Percentiles rank a stretch among this genome's conserved stretches.
Conservation (phyloP, 2,888 invertebrate genomes). For the Andrena flavipes region DNA sequence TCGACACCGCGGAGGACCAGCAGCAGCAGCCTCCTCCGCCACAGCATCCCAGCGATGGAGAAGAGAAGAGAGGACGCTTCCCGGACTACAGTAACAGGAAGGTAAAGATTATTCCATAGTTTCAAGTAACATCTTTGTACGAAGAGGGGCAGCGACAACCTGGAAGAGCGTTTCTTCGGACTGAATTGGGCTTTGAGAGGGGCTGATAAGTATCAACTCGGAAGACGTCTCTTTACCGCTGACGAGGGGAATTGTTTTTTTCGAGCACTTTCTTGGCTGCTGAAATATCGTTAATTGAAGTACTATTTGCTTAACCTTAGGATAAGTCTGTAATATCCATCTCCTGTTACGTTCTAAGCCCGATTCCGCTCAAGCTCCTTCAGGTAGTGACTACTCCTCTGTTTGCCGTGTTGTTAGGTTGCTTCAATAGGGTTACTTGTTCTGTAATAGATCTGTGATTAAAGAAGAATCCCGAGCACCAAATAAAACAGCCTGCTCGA, state of each 20-base stretch:
- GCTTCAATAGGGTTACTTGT: slow-evolving; percentile 1
- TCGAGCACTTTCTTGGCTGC: too few species aligned
- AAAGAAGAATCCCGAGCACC: not conserved
- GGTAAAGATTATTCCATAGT: slow-evolving; percentile 84
- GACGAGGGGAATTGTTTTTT: too few species aligned
- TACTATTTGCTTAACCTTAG: too few species aligned
- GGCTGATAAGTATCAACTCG: too few species aligned
- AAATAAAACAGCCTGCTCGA: slow-evolving; percentile 26
- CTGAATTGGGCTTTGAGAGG: too few species aligned
- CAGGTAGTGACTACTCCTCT: not conserved
- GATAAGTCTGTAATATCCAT: too few species aligned
- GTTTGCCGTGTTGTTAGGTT: not conserved
- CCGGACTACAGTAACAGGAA: slow-evolving; percentile 95
- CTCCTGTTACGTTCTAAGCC: too few species aligned
- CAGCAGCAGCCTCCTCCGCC: slow-evolving; percentile 85
- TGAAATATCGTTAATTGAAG: too few species aligned
- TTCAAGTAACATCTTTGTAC: not conserved
- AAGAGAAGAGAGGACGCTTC: slow-evolving; percentile 91
- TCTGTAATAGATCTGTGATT: slow-evolving; percentile 21
- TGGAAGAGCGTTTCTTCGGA: too few species aligned
- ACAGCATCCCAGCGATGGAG: slow-evolving; percentile 88
- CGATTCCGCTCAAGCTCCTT: too few species aligned
- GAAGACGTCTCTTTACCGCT: too few species aligned
- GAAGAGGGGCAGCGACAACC: too few species aligned
- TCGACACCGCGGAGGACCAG: slow-evolving; percentile 85